A percentile compares a stretch with the other conserved stretches of the same genome.
These are phyloP conservation scores for Sitta carolinensis DNA, from an alignment of 2,797 vertebrate genomes.

Conservation along the genomic window DNA sequence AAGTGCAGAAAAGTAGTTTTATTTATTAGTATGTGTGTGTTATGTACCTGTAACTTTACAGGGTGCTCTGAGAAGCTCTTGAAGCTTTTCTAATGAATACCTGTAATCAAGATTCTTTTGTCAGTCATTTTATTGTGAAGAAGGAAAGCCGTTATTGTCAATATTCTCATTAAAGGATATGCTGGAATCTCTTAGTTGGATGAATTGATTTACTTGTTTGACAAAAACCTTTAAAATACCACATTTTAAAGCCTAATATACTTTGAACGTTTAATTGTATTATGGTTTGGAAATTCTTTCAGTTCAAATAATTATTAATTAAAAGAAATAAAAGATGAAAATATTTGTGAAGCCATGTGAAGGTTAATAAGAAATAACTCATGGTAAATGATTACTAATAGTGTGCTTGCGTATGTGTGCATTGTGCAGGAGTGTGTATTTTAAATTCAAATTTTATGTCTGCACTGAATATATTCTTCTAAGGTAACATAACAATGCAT, in stretches of 20 bases:
- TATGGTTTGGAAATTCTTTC: neutral
- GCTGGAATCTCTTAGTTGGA: neutral
- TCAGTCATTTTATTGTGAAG: neutral
- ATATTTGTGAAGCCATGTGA: neutral
- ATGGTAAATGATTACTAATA: neutral
- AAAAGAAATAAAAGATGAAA: neutral
- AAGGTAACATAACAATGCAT: neutral
- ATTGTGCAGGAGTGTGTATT: neutral
- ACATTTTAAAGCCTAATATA: neutral
- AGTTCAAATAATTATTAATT: neutral
- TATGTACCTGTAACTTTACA: neutral
- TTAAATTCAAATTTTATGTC: neutral
- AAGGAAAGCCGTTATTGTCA: neutral
- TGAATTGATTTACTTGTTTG: neutral
- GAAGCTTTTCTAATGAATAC: conserved; percentile 14
- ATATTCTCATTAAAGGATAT: neutral
- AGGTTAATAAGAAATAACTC: neutral
- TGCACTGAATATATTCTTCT: neutral
- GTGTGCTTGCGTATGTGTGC: neutral
- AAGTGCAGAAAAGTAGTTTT: neutral
- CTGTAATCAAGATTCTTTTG: conserved; percentile 10
- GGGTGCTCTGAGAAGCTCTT: conserved; percentile 18
- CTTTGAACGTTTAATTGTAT: neutral
- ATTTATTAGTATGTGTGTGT: neutral
- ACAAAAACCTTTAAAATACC: neutral